Evolutionary conservation across 2,797 vertebrate genomes (phyloP), one percentile per base, ranked within the genome.

Genomic region (Acanthopagrus latus): DNA sequence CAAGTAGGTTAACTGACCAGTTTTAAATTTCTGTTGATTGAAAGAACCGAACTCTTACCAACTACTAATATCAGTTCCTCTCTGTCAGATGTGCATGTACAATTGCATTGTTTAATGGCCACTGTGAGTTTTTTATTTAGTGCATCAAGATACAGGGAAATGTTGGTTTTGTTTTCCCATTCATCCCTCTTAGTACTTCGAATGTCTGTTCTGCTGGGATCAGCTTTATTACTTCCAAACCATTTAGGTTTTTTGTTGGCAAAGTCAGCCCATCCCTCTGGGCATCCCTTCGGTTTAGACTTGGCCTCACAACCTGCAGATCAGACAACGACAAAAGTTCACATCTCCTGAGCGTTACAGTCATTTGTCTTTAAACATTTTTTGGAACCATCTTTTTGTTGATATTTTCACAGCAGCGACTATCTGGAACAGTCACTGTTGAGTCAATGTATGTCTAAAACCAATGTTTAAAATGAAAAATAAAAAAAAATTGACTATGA

Each of bases 131-230:
- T 2, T 71, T 63, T 5, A 0, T 6, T 16, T 9, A 3, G 43
- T 60, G 17, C 33, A 3, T 83, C 57, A 29, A 14, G 14, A 21
- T 38, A 54, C 16, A 78, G 0, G 5, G 1, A 57, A 54, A 33
- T 3, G 12, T 3, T 43, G 8, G 0, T 10, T 0, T 1, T 0
- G 0, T 3, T 17, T 16, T 64, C 29, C 71, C 59, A 65, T 7
- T 0, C 1, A 16, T 67, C 0, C 0, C 1, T 17, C 3, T 47
- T 0, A 10, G 0, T 13, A 20, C 1, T 25, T 4, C 0, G 0
- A 21, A 14, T 1, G 1, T 0, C 1, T 0, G 0, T 0, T 17
- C 4, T 0, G 10, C 0, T 13, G 13, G 7, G 14, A 5, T 0
- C 3, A 1, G 0, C 0, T 23, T 23, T 0, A 33, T 4, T n/a